Evolutionary conservation across 2,113 vertebrate species (phyloP), one percentile per base, ranked within the genome.

Genomic region (Corythoichthys haematopterus): DNA sequence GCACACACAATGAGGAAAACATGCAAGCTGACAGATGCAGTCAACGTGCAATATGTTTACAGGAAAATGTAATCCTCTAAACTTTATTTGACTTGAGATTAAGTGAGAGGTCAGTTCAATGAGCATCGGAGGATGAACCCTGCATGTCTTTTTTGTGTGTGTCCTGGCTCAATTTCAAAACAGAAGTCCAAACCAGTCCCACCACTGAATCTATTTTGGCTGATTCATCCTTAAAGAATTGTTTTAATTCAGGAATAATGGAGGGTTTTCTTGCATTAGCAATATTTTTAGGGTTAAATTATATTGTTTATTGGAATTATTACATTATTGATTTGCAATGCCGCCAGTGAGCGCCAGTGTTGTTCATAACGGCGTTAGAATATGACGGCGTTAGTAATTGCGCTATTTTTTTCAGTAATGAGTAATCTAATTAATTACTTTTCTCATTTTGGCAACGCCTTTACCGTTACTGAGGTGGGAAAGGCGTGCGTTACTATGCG

Each of bases 21-120:
- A 75, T 12, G 38, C 46, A 33, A 50, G 50, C 51, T 67, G 65
- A 69, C 66, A 76, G 68, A 73, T 58, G 47, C n/a, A 65, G 61
- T 65, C 52, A 46, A 51, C 58, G 4, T 45, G 60, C 43, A 28
- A 28, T 11, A n/a, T n/a, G 40, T 62, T 45, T 28, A 43, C 37
- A 43, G 38, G n/a, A 48, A 65, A 50, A 46, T 57, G 10, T 66
- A 57, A 46, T 45, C 33, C 36, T 45, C 6, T 52, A 52, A 55
- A 46, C 16, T 46, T 28, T 13, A 38, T 64, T 13, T 46, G 14
- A 43, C 4, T 38, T 46, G 35, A 20, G 37, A 33, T 61, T 9
- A 61, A 65, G 52, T 10, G 52, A 56, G 28, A 33, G 53, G 10
- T 56, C 7, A 55, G 16, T 20, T 55, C 52, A 55, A 20, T 55